phyloP scores from a whole-genome alignment of 2,888 invertebrate species.

The Ellobium chinense region DNA sequence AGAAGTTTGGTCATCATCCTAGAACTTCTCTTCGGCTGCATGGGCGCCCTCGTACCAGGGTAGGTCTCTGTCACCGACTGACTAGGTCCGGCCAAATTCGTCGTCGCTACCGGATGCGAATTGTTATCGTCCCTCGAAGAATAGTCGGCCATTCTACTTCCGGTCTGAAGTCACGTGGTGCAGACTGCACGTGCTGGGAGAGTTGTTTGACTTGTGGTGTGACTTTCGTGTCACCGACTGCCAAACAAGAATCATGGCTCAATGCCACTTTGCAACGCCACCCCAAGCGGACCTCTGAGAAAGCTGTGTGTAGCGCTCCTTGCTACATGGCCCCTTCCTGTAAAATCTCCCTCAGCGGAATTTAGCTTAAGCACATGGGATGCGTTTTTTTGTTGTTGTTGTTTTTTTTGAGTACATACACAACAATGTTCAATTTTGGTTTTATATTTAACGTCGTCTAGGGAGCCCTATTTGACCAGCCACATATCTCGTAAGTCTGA shows the following conservation, averaged over 20 bases:
- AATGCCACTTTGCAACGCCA: not conserved
- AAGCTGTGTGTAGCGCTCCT: too few species aligned
- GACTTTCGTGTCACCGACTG: not conserved
- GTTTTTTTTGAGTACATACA: too few species aligned
- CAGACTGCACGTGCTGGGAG: not conserved
- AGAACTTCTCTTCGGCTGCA: not conserved
- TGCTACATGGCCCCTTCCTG: not conserved
- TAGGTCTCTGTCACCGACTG: not conserved
- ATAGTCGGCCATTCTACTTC: not conserved
- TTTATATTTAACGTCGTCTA: too few species aligned
- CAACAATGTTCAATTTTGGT: too few species aligned
- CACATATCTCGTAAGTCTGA: too few species aligned
- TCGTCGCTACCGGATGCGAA: not conserved
- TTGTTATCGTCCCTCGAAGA: slow-evolving; percentile 1
- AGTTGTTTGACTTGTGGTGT: not conserved
- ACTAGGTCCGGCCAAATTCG: slow-evolving; percentile 1
- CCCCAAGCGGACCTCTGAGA: not conserved
- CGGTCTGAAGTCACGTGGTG: not conserved
- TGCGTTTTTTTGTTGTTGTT: not conserved
- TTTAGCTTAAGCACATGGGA: not conserved
- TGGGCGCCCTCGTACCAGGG: not conserved
- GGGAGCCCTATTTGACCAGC: too few species aligned
- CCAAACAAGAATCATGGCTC: not conserved
- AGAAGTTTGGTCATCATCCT: slow-evolving; percentile 8
- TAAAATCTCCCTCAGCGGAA: not conserved